Evolutionary conservation across 1,140 invertebrate species (phyloP).

Genomic region (Andrena cerasifolii): DNA sequence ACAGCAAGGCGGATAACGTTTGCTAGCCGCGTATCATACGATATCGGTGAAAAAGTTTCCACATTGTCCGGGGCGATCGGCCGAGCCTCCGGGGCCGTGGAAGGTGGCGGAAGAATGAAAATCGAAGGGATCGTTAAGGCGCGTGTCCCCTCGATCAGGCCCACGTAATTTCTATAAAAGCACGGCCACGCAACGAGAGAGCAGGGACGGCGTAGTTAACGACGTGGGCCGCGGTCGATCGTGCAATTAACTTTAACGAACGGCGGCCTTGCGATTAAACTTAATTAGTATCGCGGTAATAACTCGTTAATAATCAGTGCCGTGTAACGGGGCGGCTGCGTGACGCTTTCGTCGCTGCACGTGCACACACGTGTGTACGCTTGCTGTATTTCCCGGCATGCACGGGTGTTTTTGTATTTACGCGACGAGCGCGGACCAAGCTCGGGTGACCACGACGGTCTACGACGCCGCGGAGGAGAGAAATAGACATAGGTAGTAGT

Average conservation of each 20-base stretch:
- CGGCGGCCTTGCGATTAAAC: slow-evolving; percentile 79
- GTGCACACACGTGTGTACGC: slow-evolving; percentile 38
- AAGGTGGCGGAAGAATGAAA: background rate
- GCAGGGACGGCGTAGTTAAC: slow-evolving; percentile 72
- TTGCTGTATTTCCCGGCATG: slow-evolving; percentile 18
- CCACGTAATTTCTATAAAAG: slow-evolving; percentile 61
- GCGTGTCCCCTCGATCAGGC: slow-evolving; percentile 13
- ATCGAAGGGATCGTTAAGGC: background rate
- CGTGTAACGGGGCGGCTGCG: slow-evolving; percentile 43
- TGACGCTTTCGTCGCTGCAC: slow-evolving; percentile 20
- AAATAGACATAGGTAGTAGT: background rate
- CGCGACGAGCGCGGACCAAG: slow-evolving; percentile 32
- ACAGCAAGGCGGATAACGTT: slow-evolving; percentile 14
- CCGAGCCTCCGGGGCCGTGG: too few species aligned
- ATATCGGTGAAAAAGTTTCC: too few species aligned
- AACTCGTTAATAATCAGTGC: slow-evolving; percentile 79
- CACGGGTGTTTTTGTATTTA: slow-evolving; percentile 48
- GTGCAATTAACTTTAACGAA: slow-evolving; percentile 81
- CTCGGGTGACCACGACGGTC: slow-evolving; percentile 15
- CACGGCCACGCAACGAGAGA: slow-evolving; percentile 50
- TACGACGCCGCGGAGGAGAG: background rate
- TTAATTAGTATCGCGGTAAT: slow-evolving; percentile 80
- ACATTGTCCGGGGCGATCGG: too few species aligned
- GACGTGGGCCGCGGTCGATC: slow-evolving; percentile 73
- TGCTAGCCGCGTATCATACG: background rate